Evolutionary conservation across 2,888 invertebrate species (phyloP), one percentile per base, ranked within the genome.

Genomic region (Selenia dentaria): DNA sequence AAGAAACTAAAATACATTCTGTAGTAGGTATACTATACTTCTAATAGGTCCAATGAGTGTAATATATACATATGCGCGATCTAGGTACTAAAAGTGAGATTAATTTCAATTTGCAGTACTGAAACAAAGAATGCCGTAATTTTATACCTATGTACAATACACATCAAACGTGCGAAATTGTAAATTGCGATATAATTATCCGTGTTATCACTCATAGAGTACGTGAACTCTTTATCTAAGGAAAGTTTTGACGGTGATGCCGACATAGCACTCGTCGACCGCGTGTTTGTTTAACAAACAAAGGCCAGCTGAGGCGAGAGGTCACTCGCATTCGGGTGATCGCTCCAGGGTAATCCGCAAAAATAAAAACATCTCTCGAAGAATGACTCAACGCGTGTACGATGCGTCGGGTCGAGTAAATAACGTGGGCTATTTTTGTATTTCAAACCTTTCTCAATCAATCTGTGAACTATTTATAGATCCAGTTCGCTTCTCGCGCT

Each of bases 271-370:
- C 32, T 27, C 37, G 9, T n/a, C n/a, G 20, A 12, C 2, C 29
- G 39, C 45, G 33, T 45, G 38, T 12, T 38, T 28, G 14, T 22
- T 18, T 36, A 29, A 8, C 4, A 22, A 31, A 46, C 40, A 47
- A 32, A 40, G 44, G 31, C 34, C 33, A 13, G 5, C 33, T 10
- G 24, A 22, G 16, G 4, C 18, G 14, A 20, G 27, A 36, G 36
- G 46, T 40, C 40, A 40, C 14, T 47, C 11, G 18, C 40, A 36
- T 13, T 25, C 10, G 22, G 12, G 11, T 26, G 12, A 12, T 6
- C 26, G 28, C 12, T 20, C 40, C 39, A 40, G 36, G 40, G 40
- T 35, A 36, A 20, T 22, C 31, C 35, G 13, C 18, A 8, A 25
- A 45, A 33, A 38, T 22, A 18, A 37, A 26, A 37, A 29, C 12